phyloP scores from a whole-genome alignment of 2,113 vertebrate species.

The Theristicus caerulescens region DNA sequence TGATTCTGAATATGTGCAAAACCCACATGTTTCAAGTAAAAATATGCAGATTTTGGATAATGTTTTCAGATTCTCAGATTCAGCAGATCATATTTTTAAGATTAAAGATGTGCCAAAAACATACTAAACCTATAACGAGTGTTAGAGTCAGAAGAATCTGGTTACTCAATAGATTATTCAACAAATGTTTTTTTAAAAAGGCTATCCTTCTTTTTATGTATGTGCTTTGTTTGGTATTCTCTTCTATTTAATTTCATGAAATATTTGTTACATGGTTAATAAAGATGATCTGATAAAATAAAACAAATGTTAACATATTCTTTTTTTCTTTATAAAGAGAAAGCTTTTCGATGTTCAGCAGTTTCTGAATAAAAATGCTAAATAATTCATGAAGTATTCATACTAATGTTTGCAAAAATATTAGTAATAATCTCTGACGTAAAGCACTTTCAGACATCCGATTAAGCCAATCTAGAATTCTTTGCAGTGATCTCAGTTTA shows the following conservation, averaged over 20 bases:
- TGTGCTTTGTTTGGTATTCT: background rate
- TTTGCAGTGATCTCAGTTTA: conserved; percentile 23
- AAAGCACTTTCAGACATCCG: background rate
- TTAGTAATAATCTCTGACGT: background rate
- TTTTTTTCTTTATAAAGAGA: background rate
- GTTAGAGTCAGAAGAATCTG: background rate
- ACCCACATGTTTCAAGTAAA: background rate
- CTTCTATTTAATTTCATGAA: background rate
- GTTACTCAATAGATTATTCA: background rate
- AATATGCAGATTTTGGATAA: background rate
- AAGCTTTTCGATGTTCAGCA: background rate
- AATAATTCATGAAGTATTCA: background rate
- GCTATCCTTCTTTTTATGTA: background rate
- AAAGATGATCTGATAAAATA: background rate
- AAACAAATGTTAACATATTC: background rate
- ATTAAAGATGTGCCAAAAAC: background rate
- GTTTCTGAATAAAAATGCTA: background rate
- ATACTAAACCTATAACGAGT: background rate
- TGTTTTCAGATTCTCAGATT: background rate
- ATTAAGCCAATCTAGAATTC: conserved; percentile 6
- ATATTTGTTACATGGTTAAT: background rate
- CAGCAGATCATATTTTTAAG: background rate
- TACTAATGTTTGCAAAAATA: conserved; percentile 28
- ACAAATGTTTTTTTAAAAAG: background rate
- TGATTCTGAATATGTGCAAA: background rate